Percentiles rank a stretch among this genome's conserved stretches.
Evolutionary conservation across 2,888 invertebrate species (phyloP).

Genomic region (Synanthedon myopaeformis): DNA sequence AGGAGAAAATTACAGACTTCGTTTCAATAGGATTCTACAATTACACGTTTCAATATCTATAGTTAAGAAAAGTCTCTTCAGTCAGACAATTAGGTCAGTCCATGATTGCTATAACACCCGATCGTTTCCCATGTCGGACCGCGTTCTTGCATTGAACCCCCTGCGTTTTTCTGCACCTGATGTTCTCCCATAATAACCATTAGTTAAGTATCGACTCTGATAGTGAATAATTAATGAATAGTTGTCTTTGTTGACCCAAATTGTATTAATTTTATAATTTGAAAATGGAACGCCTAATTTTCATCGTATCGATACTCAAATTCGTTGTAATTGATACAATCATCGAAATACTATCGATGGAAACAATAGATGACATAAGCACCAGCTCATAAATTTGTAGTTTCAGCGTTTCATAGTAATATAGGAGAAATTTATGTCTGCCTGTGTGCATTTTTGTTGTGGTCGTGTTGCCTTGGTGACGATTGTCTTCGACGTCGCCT

Average conservation of each 20-base stretch:
- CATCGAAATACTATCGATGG: no score
- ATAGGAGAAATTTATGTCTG: no score
- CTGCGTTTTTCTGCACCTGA: slow-evolving; percentile 4
- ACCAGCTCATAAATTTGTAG: no score
- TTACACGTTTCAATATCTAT: slow-evolving; percentile 37
- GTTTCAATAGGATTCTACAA: slow-evolving; percentile 30
- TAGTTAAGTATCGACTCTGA: background rate
- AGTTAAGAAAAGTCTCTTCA: slow-evolving; percentile 18
- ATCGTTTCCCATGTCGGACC: slow-evolving; percentile 28
- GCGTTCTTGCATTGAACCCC: background rate
- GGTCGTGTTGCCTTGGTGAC: slow-evolving; percentile 42
- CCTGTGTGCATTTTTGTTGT: slow-evolving; percentile 36
- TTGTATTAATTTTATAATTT: no score
- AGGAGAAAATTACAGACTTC: slow-evolving; percentile 55
- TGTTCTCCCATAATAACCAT: background rate
- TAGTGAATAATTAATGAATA: no score
- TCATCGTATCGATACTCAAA: no score
- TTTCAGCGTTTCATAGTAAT: no score
- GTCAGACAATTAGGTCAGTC: slow-evolving; percentile 42
- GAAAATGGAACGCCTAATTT: no score
- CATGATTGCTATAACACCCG: slow-evolving; percentile 36
- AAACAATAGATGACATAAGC: no score
- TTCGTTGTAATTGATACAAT: no score
- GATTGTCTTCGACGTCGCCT: slow-evolving; percentile 53
- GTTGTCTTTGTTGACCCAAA: no score